A percentile compares a stretch with the other conserved stretches of the same genome.
Conservation (phyloP, 2,113 vertebrate species). For the Capreolus pygargus region DNA sequence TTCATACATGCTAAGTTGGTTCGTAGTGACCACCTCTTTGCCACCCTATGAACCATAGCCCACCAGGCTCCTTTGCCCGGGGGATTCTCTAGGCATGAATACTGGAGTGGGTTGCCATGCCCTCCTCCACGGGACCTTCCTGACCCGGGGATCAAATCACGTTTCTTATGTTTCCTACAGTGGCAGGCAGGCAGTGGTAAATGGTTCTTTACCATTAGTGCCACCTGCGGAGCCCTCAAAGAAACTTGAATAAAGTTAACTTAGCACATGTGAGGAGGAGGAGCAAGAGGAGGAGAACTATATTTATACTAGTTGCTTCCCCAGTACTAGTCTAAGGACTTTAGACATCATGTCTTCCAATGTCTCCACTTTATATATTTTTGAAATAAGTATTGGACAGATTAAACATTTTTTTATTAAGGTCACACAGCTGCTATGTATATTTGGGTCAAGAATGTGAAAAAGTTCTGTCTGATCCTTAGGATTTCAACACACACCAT, state of each 20-base stretch:
- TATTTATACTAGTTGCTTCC: not conserved
- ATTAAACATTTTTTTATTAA: not conserved
- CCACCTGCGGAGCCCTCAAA: not conserved
- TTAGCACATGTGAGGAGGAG: not conserved
- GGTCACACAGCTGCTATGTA: not conserved
- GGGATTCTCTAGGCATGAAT: not conserved
- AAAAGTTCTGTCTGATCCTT: not conserved
- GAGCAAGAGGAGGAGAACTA: not conserved
- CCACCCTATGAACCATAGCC: not conserved
- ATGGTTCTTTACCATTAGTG: not conserved
- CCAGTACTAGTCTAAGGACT: not conserved
- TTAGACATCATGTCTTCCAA: not conserved
- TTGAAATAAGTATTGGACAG: not conserved
- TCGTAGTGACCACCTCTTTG: not conserved
- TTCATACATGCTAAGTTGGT: not conserved
- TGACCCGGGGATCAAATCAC: not conserved
- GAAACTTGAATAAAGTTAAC: not conserved
- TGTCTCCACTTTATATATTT: not conserved
- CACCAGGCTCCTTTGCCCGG: not conserved
- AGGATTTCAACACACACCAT: not conserved
- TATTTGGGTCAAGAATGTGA: not conserved
- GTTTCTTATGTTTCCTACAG: not conserved
- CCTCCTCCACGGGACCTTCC: not conserved
- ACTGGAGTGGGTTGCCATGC: not conserved
- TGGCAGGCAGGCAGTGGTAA: not conserved